Conservation (phyloP, 2,113 vertebrate species). For the Meriones unguiculatus region DNA sequence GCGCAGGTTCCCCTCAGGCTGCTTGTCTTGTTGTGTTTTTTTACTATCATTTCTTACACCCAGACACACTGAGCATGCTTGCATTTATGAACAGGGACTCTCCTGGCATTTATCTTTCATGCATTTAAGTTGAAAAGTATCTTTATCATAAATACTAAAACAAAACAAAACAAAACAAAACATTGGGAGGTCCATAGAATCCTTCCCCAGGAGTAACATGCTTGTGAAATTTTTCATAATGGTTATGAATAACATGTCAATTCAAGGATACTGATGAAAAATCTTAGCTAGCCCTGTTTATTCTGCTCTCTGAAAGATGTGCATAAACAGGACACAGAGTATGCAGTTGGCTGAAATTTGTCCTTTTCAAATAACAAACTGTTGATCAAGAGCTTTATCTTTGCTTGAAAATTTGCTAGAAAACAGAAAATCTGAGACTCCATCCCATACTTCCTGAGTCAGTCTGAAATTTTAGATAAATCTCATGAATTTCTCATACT, state of each 20-base stretch:
- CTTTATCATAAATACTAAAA: not conserved
- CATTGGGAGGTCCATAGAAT: not conserved
- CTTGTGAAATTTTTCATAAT: not conserved
- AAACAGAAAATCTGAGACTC: not conserved
- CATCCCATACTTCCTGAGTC: not conserved
- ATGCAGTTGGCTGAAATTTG: not conserved
- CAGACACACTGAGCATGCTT: not conserved
- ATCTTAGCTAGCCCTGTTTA: not conserved
- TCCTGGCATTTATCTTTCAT: not conserved
- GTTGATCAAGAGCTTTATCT: not conserved
- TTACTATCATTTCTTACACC: not conserved
- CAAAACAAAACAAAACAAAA: not conserved
- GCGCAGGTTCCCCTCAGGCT: not conserved
- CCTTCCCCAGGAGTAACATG: not conserved
- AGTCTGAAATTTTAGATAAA: slow-evolving; percentile 16
- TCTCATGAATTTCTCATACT: not conserved
- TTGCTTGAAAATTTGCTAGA: not conserved
- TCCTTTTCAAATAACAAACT: not conserved
- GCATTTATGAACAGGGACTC: not conserved
- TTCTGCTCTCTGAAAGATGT: not conserved
- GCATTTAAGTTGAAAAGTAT: not conserved
- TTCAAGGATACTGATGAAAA: not conserved
- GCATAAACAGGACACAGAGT: not conserved
- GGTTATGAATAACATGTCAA: not conserved
- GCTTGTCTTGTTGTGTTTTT: not conserved